Evolutionary conservation across 2,888 invertebrate genomes (phyloP), one percentile per base, ranked within the genome.

Genomic region (Mesoligia furuncula): DNA sequence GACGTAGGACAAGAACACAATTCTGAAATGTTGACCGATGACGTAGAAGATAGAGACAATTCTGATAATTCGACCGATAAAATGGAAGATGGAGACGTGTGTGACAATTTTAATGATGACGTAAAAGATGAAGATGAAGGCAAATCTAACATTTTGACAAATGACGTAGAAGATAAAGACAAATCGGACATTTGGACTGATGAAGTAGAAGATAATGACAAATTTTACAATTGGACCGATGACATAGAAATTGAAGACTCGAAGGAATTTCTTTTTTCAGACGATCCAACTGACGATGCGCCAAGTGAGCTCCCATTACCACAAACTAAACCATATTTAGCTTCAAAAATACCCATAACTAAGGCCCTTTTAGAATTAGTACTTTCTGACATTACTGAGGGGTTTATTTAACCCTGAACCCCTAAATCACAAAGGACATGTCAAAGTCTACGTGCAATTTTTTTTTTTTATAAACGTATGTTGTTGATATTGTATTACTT

Each of bases 261-360:
- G 31, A 27, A 62, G 2, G 39, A 76, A 76, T 17, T 13, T 48
- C 2, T 24, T n/a, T 39, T 20, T 4, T 48, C 31, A 48, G 54
- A 70, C 0, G 45, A 61, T 36, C 24, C 1, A 2, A 9, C 15
- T 39, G 31, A 61, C 8, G 45, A 83, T 45, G 15, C n/a, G 2
- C 17, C 39, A 31, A 15, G 17, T 13, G 45, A 66, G 3, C 20
- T 20, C 4, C 31, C 13, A 17, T 8, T 48, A 36, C 20, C 3
- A 31, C 17, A 7, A 66, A 24, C 7, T 15, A 67, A 45, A 27
- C 48, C 48, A 24, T n/a, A 65, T 27, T n/a, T 79, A n/a, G n/a
- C 36, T 48, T 80, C 70, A 78, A 78, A 42, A 59, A 66, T 84
- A 74, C 48, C 69, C 45, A 62, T 70, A 67, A 71, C 74, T 42